Evolutionary conservation across 2,797 vertebrate species (phyloP), one percentile per base, ranked within the genome.

Genomic region (Gobio occitaniae): DNA sequence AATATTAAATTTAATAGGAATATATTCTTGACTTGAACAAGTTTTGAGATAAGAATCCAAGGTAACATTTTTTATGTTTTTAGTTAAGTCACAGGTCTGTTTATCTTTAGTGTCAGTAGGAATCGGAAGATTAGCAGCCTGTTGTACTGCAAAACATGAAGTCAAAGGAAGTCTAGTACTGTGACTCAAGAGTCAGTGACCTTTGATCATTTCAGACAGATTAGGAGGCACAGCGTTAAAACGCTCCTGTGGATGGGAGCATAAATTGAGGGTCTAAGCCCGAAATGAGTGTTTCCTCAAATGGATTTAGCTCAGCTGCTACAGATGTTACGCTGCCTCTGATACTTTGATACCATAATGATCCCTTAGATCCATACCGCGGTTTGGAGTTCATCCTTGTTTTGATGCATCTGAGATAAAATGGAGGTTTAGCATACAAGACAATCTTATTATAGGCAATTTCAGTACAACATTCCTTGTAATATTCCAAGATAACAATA

Each of bases 131-230:
- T 87, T 76, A 83, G 52, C 68, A 25, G 80, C 41, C 70, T 81
- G 41, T 78, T 80, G 32, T 87, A 48, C 38, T 36, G 41, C 65
- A 70, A 86, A 84, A 78, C 80, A 74, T 25, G 50, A 61, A 87
- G 89, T 88, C 79, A 89, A 87, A 90, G 81, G 65, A 29, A 47
- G 50, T 48, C 83, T 61, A 32, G 61, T 83, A 68, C 54, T n/a
- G 19, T 50, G 59, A 86, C 47, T 77, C 44, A 38, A 50, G 79
- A 77, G 77, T 32, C 29, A 44, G 25, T 70, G 50, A 56, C 82
- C 85, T 89, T 87, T 91, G 85, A 86, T 89, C 68, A 36, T 76
- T 63, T 48, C 36, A 47, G 47, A 44, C 15, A 72, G 77, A 82
- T 50, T 44, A 48, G 44, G 59, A 61, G 80, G 65, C 36, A 66